These are phyloP conservation scores for Coptodon bakossiorum DNA, from an alignment of 2,113 vertebrate genomes.

Conservation along the genomic window DNA sequence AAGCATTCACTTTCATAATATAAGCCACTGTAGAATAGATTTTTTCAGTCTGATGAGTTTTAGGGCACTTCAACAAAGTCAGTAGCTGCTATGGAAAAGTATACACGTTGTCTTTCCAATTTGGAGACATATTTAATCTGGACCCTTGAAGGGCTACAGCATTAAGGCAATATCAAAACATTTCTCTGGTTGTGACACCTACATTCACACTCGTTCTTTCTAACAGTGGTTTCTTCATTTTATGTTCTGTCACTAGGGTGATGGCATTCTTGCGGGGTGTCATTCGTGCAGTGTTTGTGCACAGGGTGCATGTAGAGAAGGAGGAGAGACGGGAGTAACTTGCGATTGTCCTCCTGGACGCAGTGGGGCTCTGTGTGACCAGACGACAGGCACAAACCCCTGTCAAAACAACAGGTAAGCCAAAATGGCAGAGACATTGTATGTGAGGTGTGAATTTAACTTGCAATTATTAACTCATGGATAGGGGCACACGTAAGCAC, in stretches of 20 bases:
- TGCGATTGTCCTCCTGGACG: slow-evolving; percentile 90
- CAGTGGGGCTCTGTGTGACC: slow-evolving; percentile 83
- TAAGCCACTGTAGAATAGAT: background rate
- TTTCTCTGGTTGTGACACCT: background rate
- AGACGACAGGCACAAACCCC: slow-evolving; percentile 68
- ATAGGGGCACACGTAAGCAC: background rate
- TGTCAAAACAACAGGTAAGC: slow-evolving; percentile 84
- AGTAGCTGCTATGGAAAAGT: background rate
- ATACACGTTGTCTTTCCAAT: background rate
- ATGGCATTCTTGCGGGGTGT: slow-evolving; percentile 84
- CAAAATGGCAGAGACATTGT: background rate
- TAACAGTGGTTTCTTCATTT: background rate
- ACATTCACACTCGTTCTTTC: too few species aligned
- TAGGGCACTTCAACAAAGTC: background rate
- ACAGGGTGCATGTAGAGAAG: slow-evolving; percentile 83
- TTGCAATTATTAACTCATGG: background rate
- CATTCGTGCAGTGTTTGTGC: slow-evolving; percentile 91
- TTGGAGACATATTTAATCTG: background rate
- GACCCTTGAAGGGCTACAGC: background rate
- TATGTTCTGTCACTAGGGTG: slow-evolving; percentile 4
- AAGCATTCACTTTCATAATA: background rate
- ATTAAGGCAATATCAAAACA: background rate
- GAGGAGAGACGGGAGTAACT: slow-evolving; percentile 83
- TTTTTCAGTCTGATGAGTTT: background rate
- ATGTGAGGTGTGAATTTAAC: background rate